A percentile compares a stretch with the other conserved stretches of the same genome.
Evolutionary conservation across 1,140 invertebrate species (phyloP).

Genomic region (Batillaria attramentaria): DNA sequence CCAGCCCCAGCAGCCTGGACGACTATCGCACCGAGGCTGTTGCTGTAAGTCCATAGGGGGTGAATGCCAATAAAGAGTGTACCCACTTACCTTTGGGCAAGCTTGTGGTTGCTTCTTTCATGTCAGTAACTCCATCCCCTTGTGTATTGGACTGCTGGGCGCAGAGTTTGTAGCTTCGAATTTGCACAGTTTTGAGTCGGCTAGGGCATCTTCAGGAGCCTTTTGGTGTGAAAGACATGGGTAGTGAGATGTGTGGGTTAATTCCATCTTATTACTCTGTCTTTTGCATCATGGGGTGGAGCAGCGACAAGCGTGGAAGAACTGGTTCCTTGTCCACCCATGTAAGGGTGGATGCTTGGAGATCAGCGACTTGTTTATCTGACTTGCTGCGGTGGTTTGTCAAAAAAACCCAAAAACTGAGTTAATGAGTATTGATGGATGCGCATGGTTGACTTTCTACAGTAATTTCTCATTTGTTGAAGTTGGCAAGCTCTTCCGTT

Average conservation of each 20-base stretch:
- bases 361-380: no score
- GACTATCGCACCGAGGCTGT: slow-evolving; percentile 76
- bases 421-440: no score
- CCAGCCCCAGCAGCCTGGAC: slow-evolving; percentile 71
- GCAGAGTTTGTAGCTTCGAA: background rate
- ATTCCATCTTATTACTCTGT: slow-evolving; percentile 92
- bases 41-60: slow-evolving; percentile 73
- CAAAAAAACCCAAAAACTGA: no score
- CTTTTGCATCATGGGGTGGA: slow-evolving; percentile 77
- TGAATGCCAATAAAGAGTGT: no score
- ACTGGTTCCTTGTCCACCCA: slow-evolving; percentile 31
- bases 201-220: no score
- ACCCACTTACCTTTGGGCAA: no score
- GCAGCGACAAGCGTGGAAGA: background rate
- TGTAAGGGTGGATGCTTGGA: no score
- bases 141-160: background rate
- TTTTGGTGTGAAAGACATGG: slow-evolving; percentile 88
- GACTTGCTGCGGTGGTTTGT: no score
- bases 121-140: background rate
- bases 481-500: no score
- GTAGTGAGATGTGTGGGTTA: slow-evolving; percentile 88
- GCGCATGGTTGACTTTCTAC: no score
- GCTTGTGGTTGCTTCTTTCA: no score
- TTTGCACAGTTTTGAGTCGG: background rate
- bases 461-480: no score